Evolutionary conservation across 2,888 invertebrate species (phyloP).

Genomic region (Sicus ferrugineus): DNA sequence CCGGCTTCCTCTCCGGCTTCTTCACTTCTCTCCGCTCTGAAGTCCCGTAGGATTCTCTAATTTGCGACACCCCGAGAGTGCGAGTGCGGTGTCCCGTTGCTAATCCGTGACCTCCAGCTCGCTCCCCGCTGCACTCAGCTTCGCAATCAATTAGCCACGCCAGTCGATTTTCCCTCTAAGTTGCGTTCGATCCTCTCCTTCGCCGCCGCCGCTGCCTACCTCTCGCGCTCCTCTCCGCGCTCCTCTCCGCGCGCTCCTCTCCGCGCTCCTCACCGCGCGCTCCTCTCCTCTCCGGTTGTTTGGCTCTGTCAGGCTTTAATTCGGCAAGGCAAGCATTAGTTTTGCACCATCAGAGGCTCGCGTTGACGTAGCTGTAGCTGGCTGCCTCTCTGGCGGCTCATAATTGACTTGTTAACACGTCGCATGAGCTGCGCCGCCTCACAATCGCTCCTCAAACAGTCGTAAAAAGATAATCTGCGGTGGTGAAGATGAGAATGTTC

Average conservation of each 20-base stretch:
- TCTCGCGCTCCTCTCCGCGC: neutral
- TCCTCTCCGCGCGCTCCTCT: slow-evolving; percentile 16
- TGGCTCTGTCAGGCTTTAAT: slow-evolving; percentile 31
- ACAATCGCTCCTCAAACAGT: slow-evolving; percentile 32
- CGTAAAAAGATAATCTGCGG: slow-evolving; percentile 18
- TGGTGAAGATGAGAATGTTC: slow-evolving; percentile 22
- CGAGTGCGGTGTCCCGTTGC: slow-evolving; percentile 27
- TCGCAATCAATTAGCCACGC: slow-evolving; percentile 51
- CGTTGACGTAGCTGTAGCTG: neutral
- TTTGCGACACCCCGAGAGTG: slow-evolving; percentile 59
- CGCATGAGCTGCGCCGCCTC: neutral
- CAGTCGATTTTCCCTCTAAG: slow-evolving; percentile 20
- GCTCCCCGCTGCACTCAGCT: neutral
- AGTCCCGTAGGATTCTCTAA: slow-evolving; percentile 47
- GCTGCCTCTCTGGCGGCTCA: neutral
- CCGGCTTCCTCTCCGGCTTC: neutral
- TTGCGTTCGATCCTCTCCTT: slow-evolving; percentile 14
- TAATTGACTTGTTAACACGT: slow-evolving; percentile 38
- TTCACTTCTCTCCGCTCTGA: neutral
- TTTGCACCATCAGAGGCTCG: slow-evolving; percentile 5
- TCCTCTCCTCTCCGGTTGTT: neutral
- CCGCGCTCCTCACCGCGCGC: neutral
- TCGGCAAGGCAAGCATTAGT: slow-evolving; percentile 25
- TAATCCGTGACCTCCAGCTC: slow-evolving; percentile 7
- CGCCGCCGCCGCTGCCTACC: neutral